Evolutionary conservation across 2,113 vertebrate genomes (phyloP).

Genomic region (Oenanthe melanoleuca): DNA sequence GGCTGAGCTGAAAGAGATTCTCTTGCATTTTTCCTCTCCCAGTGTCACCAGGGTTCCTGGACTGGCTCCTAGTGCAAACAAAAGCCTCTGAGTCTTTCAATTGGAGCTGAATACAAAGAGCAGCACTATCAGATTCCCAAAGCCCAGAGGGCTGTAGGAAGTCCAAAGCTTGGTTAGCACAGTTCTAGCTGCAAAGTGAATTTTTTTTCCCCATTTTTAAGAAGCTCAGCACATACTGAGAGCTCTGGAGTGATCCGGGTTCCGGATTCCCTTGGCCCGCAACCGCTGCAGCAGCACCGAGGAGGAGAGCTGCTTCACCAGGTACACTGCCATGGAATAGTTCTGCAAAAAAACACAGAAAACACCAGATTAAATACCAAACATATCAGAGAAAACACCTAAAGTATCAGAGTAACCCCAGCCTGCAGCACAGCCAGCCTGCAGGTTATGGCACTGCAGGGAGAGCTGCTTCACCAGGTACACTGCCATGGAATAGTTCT

Average conservation of each 20-base stretch:
- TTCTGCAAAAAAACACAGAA: slow-evolving; percentile 77
- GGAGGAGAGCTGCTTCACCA: slow-evolving; percentile 97
- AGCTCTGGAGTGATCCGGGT: slow-evolving; percentile 98
- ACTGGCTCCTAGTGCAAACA: slow-evolving; percentile 43
- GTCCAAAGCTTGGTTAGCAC: background rate
- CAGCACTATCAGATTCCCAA: slow-evolving; percentile 43
- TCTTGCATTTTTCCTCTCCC: slow-evolving; percentile 30
- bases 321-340: slow-evolving; percentile 98
- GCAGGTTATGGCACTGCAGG: too few relatives aligned
- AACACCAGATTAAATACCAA: too few relatives aligned
- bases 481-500: background rate
- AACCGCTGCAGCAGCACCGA: slow-evolving; percentile 94
- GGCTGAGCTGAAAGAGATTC: slow-evolving; percentile 42
- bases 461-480: too few relatives aligned
- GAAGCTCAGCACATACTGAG: slow-evolving; percentile 79
- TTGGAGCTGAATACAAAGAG: slow-evolving; percentile 53
- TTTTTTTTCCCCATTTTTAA: background rate
- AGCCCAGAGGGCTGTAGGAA: slow-evolving; percentile 23
- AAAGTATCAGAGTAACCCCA: background rate
- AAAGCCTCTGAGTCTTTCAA: slow-evolving; percentile 41
- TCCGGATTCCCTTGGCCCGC: slow-evolving; percentile 96
- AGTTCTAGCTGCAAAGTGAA: background rate
- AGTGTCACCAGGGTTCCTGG: slow-evolving; percentile 63
- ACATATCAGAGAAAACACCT: background rate
- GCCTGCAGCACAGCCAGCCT: too few relatives aligned